phyloP scores from a whole-genome alignment of 2,888 invertebrate genomes.

The Byasa hedistus region DNA sequence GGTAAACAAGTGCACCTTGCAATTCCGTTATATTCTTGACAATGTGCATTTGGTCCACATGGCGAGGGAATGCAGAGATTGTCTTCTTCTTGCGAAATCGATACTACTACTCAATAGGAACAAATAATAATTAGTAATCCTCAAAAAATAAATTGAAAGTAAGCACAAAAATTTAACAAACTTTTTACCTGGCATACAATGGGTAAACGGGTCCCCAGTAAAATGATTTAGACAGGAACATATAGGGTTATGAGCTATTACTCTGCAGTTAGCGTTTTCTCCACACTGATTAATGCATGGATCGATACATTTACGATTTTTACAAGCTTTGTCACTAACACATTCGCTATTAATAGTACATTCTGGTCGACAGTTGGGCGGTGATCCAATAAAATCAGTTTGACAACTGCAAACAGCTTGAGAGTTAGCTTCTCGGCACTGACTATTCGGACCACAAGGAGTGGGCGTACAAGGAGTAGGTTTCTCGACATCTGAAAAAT shows the following conservation, averaged over 20 bases:
- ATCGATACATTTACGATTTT: constrained; percentile 87
- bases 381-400: constrained; percentile 85
- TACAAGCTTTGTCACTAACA: constrained; percentile 85
- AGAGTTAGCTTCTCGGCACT: constrained; percentile 83
- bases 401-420: constrained; percentile 87
- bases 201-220: constrained; percentile 88
- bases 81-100: constrained; percentile 51
- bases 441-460: constrained; percentile 89
- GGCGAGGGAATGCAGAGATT: constrained; percentile 87
- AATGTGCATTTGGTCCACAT: constrained; percentile 89
- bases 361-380: constrained; percentile 89
- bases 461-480: constrained; percentile 84
- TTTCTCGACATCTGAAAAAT: constrained; percentile 57
- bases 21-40: constrained; percentile 82
- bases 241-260: constrained; percentile 90
- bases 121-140: constrained; percentile 16
- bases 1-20: constrained; percentile 86
- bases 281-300: constrained; percentile 91
- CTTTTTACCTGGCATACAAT: constrained; percentile 74
- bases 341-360: constrained; percentile 91
- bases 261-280: constrained; percentile 87
- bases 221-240: constrained; percentile 86
- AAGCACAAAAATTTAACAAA: background rate
- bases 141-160: background rate
- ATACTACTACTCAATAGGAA: constrained; percentile 49